Conservation (phyloP, 2,113 vertebrate species). For the Ariopsis seemanni region DNA sequence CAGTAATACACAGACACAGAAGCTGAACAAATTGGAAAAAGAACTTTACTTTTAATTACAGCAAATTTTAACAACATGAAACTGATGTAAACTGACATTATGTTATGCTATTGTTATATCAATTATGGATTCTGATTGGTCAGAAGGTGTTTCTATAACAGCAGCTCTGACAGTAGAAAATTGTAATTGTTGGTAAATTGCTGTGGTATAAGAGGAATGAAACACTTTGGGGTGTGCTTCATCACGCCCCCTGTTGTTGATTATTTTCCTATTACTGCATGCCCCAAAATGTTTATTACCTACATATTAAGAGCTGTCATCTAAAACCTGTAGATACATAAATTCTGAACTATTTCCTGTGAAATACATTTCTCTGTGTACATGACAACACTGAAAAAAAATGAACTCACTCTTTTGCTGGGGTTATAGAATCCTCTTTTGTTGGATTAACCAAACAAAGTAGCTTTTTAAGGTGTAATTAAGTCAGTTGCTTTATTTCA, state of each 20-base stretch:
- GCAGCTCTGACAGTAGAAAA: not conserved
- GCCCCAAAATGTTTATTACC: not conserved
- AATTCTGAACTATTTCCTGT: not conserved
- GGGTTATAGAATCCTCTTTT: too few relatives aligned
- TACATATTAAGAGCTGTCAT: not conserved
- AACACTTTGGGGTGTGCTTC: not conserved
- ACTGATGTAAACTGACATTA: not conserved
- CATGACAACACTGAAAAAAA: too few relatives aligned
- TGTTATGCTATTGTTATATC: not conserved
- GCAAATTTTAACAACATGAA: not conserved
- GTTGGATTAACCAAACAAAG: too few relatives aligned
- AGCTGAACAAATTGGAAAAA: not conserved
- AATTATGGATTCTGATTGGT: not conserved
- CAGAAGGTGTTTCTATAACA: not conserved
- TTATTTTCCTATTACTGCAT: not conserved
- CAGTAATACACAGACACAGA: slow-evolving; percentile 23
- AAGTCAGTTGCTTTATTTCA: too few relatives aligned
- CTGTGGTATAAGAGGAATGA: not conserved
- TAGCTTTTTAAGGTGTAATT: too few relatives aligned
- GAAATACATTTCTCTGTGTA: not conserved
- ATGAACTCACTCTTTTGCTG: too few relatives aligned
- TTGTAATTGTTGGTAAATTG: not conserved
- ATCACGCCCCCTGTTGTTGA: not conserved
- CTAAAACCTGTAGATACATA: not conserved
- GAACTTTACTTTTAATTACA: not conserved